These are phyloP conservation scores for Carapus acus DNA, from an alignment of 2,797 vertebrate genomes.

Conservation along the genomic window DNA sequence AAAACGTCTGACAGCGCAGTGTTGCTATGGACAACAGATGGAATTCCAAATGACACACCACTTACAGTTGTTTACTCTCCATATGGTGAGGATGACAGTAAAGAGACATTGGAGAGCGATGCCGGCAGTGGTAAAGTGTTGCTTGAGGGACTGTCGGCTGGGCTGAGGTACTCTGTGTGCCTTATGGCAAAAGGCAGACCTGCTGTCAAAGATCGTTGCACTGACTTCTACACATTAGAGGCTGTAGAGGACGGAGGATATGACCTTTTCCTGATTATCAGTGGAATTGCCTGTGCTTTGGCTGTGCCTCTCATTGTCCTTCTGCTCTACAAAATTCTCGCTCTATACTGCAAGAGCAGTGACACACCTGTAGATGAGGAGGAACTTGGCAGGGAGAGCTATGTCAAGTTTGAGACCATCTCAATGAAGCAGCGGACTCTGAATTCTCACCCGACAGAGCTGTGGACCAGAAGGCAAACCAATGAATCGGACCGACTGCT, in stretches of 20 bases:
- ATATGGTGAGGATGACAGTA: conserved; percentile 79
- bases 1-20: conserved; percentile 82
- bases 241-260: conserved; percentile 50
- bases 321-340: conserved; percentile 87
- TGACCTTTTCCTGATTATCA: conserved; percentile 71
- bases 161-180: conserved; percentile 85
- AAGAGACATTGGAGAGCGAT: conserved; percentile 76
- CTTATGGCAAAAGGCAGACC: conserved; percentile 76
- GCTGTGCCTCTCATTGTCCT: conserved; percentile 81
- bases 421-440: conserved; percentile 80
- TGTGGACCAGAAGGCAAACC: conserved; percentile 82
- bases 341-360: conserved; percentile 72
- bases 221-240: conserved; percentile 82
- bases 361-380: conserved; percentile 65
- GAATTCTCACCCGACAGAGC: conserved; percentile 69
- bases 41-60: conserved; percentile 58
- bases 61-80: conserved; percentile 85
- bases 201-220: conserved; percentile 81
- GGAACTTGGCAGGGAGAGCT: conserved; percentile 88
- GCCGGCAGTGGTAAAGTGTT: conserved; percentile 80
- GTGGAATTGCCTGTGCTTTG: conserved; percentile 76
- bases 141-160: conserved; percentile 80
- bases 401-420: conserved; percentile 91
- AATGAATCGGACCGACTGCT: conserved; percentile 86
- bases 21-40: conserved; percentile 79